Percentiles rank a stretch among this genome's conserved stretches.
These are phyloP conservation scores for Drosophila azteca DNA, from an alignment of 1,140 invertebrate genomes.

Conservation along the genomic window DNA sequence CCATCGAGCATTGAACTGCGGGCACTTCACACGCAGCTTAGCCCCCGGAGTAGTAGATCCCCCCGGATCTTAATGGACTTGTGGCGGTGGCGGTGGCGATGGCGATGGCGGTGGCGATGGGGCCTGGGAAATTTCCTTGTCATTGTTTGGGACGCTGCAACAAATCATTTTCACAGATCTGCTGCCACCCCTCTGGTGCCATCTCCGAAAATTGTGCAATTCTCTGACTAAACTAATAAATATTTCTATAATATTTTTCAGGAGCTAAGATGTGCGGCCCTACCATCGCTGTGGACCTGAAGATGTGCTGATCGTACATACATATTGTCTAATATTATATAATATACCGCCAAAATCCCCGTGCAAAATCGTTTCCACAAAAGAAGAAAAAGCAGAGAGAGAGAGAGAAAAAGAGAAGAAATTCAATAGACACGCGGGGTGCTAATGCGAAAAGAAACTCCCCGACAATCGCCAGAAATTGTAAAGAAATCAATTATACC, in stretches of 20 bases:
- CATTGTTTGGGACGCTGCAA: conserved; percentile 61
- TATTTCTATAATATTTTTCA: conserved; percentile 38
- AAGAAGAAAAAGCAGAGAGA: conserved; percentile 9
- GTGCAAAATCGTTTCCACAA: conserved; percentile 34
- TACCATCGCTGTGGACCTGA: too few species aligned
- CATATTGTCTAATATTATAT: conserved; percentile 17
- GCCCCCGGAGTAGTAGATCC: conserved; percentile 3
- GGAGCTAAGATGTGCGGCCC: conserved; percentile 42
- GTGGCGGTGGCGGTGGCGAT: not conserved
- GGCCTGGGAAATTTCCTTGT: conserved; percentile 63
- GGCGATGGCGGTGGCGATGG: not conserved
- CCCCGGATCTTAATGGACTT: conserved; percentile 32
- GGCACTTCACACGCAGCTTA: conserved; percentile 66
- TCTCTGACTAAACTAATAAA: conserved; percentile 34
- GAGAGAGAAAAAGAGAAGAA: conserved; percentile 15
- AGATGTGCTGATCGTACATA: too few species aligned
- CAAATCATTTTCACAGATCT: conserved; percentile 63
- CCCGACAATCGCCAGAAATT: conserved; percentile 52
- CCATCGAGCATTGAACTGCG: conserved; percentile 63
- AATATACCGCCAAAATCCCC: conserved; percentile 40
- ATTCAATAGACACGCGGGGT: conserved; percentile 34
- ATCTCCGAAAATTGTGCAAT: conserved; percentile 46
- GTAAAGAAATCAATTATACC: conserved; percentile 60
- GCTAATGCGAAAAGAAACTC: conserved; percentile 54
- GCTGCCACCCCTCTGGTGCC: not conserved